Percentiles rank a stretch among this genome's conserved stretches.
These are phyloP conservation scores for Cassiopea andromeda DNA, from an alignment of 30 jellyfish, hydroid and myxozoan species.

Conservation along the genomic window DNA sequence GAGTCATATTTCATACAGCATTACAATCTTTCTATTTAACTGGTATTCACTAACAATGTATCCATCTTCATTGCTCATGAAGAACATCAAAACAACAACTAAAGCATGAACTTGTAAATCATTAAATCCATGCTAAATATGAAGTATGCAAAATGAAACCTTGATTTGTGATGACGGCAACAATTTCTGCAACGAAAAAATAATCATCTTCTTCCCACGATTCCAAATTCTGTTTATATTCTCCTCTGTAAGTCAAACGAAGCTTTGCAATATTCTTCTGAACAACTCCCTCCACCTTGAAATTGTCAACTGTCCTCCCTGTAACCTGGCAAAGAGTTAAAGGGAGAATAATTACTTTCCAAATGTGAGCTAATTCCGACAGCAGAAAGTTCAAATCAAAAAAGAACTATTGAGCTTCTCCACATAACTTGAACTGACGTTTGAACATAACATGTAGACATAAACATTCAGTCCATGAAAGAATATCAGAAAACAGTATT, in stretches of 20 bases:
- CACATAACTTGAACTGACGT: too few species aligned
- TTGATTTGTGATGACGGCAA: conserved; percentile 42
- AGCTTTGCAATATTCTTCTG: conserved; percentile 24
- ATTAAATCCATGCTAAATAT: not conserved
- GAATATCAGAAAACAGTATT: too few species aligned
- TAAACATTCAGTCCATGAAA: too few species aligned
- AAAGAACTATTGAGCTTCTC: too few species aligned
- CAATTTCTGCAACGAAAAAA: conserved; percentile 43
- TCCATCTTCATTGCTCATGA: too few species aligned
- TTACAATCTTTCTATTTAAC: too few species aligned
- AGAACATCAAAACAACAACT: too few species aligned
- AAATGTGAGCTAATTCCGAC: too few species aligned
- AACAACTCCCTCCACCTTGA: conserved; percentile 39
- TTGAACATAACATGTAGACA: too few species aligned
- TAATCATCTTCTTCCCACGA: conserved; percentile 55
- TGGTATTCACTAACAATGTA: too few species aligned
- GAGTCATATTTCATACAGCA: too few species aligned
- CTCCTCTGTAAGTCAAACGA: conserved; percentile 36
- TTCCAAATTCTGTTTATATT: conserved; percentile 34
- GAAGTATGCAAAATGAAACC: conserved; percentile 1
- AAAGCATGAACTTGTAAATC: not conserved
- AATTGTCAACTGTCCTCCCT: conserved; percentile 55
- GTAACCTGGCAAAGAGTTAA: not conserved
- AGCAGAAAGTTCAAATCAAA: too few species aligned
- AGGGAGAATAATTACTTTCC: not conserved